phyloP scores from a whole-genome alignment of 35 echinoderm and acorn worm genomes.

The Heliocidaris erythrogramma region DNA sequence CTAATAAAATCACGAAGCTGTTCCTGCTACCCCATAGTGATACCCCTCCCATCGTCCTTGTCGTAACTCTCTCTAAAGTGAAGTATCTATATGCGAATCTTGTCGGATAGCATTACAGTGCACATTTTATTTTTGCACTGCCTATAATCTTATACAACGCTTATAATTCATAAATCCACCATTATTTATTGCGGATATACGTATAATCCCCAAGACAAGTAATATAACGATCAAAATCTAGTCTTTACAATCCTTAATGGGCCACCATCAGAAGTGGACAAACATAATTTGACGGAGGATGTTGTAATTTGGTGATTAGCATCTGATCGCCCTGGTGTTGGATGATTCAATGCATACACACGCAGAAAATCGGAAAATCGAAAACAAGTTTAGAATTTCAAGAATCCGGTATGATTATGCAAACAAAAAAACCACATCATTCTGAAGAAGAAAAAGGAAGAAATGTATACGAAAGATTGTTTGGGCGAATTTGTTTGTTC shows the following conservation, averaged over 20 bases:
- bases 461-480: neutral
- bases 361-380: neutral
- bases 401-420: neutral
- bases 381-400: neutral
- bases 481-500: neutral
- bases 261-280: neutral
- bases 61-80: no score
- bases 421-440: neutral
- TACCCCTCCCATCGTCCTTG: no score
- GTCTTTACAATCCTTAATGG: neutral
- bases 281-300: neutral
- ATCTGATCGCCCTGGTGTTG: neutral
- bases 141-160: no score
- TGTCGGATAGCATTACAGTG: no score
- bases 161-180: no score
- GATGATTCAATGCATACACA: neutral
- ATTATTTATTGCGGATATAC: neutral
- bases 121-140: no score
- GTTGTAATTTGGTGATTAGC: neutral
- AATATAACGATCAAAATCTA: neutral
- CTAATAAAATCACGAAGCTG: no score
- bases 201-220: neutral
- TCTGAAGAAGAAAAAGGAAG: neutral
- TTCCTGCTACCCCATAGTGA: no score
- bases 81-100: no score